Evolutionary conservation across 2,888 invertebrate genomes (phyloP), one percentile per base, ranked within the genome.

Genomic region (Agonopterix subpropinquella): DNA sequence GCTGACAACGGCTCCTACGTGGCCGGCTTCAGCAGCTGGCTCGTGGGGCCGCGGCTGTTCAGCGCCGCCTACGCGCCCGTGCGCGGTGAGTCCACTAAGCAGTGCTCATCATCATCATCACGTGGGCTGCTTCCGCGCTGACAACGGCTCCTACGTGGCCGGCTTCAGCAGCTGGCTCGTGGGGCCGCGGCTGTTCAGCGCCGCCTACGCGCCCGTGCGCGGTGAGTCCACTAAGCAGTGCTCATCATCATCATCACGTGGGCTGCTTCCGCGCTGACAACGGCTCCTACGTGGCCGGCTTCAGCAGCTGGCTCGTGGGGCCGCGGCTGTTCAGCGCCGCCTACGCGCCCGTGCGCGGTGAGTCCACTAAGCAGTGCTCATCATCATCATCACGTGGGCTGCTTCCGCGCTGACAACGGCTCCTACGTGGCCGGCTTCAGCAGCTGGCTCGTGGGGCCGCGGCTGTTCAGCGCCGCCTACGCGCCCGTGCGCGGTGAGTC

Each of bases 391-490:
- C 37, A 39, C 50, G 92, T 96, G 15, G 92, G 93, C 51, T 96
- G 96, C 80, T 94, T 92, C 80, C 82, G 85, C 54, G 76, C 90
- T 1, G 80, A 68, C 54, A 92, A 92, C 66, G 94, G 94, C 28
- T 89, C 91, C 11, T 93, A 91, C 64, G 84, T 90, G 46, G 89
- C 89, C 48, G 89, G 91, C 61, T 92, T 91, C 69, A 89, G 90
- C 61, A 89, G 87, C 70, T 89, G 90, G 62, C 88, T 91, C 46
- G 90, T 95, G 59, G 95, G 95, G 0, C 84, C 89, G 42, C 80
- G 92, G 48, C 73, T 96, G 8, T 96, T 94, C 77, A 94, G 95
- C 56, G 90, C 96, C 51, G 92, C 93, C 2, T 96, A 95, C 70
- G 86, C 93, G 11, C 76, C 77, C 0, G 65, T 68, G 0, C 66